phyloP scores from a whole-genome alignment of 2,888 invertebrate genomes.

The Norana najaformis region DNA sequence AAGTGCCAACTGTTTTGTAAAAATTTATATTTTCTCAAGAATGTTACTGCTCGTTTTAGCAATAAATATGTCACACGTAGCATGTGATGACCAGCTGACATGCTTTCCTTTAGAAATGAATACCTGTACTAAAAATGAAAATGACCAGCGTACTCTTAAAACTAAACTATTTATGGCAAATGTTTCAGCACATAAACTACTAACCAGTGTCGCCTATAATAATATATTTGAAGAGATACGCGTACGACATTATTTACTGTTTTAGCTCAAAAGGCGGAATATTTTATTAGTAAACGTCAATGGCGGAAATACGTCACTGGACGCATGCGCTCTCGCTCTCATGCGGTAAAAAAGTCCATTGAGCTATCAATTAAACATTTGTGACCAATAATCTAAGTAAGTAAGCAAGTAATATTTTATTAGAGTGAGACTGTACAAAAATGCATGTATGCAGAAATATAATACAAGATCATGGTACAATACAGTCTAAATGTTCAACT shows the following conservation, averaged over 20 bases:
- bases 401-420: too few species aligned
- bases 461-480: too few species aligned
- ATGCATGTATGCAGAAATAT: too few species aligned
- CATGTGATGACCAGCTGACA: not conserved
- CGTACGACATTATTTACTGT: slow-evolving; percentile 16
- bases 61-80: not conserved
- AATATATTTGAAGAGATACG: slow-evolving; percentile 48
- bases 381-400: too few species aligned
- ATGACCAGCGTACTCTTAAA: not conserved
- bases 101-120: not conserved
- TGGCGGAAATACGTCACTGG: slow-evolving; percentile 10
- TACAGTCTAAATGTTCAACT: too few species aligned
- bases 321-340: not conserved
- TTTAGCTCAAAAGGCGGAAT: not conserved
- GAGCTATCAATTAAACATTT: too few species aligned
- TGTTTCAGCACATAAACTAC: not conserved
- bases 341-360: too few species aligned
- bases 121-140: not conserved
- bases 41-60: not conserved
- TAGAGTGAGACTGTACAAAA: too few species aligned
- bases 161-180: not conserved
- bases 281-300: slow-evolving; percentile 14
- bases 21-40: not conserved
- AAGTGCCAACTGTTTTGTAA: not conserved
- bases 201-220: slow-evolving; percentile 48